A percentile compares a stretch with the other conserved stretches of the same genome.
Conservation (phyloP, 2,888 invertebrate species). For the Geotrupes spiniger region DNA sequence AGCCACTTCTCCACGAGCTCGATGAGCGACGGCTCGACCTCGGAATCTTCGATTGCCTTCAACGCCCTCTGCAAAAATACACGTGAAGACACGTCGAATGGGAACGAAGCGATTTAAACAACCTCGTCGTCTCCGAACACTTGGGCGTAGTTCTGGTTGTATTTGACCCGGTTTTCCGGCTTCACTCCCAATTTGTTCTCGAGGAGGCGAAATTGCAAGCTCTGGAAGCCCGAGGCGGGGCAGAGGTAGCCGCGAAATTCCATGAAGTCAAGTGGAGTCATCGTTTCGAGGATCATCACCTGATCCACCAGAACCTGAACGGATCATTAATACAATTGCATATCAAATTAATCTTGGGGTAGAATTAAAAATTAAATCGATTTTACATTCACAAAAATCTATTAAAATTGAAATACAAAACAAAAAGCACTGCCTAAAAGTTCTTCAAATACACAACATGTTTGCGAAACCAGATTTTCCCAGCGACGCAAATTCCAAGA, state of each 20-base stretch:
- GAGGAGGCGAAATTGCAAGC: conserved; percentile 89
- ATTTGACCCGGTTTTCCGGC: conserved; percentile 84
- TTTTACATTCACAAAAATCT: too few species aligned
- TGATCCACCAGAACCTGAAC: conserved; percentile 92
- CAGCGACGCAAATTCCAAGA: too few species aligned
- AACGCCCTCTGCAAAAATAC: conserved; percentile 48
- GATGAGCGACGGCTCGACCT: conserved; percentile 80
- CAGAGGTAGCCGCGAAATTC: conserved; percentile 91
- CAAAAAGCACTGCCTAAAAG: too few species aligned
- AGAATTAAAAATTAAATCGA: too few species aligned
- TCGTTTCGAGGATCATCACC: conserved; percentile 95
- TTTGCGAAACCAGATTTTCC: too few species aligned
- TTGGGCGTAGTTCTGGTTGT: conserved; percentile 87
- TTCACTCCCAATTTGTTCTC: conserved; percentile 89
- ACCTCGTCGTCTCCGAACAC: conserved; percentile 76
- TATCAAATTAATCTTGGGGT: too few species aligned
- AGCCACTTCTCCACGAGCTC: conserved; percentile 90
- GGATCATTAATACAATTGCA: too few species aligned
- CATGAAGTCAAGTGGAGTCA: conserved; percentile 99
- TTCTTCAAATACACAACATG: too few species aligned
- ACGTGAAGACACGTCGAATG: background rate
- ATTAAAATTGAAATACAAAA: too few species aligned
- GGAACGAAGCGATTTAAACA: conserved; percentile 28
- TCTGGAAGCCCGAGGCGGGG: conserved; percentile 98
- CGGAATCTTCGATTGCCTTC: conserved; percentile 62